Base-by-base conservation (phyloP, 2,888 invertebrate genomes). In the Ophioninae sp. region DNA sequence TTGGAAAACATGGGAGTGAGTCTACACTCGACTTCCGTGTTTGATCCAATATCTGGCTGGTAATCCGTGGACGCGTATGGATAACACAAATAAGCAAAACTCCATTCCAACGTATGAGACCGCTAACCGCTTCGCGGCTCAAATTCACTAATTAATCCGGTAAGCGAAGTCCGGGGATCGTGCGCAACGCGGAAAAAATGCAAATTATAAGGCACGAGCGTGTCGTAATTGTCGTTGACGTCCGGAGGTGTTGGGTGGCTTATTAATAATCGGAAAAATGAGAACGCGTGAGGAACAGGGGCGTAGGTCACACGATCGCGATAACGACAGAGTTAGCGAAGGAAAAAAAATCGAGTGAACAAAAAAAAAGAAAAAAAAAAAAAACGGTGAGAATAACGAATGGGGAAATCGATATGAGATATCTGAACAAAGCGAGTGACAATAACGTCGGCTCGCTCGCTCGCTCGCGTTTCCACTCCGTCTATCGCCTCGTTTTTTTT, bases 251-350 rank as follows among this genome's bases (percentile, higher is more conserved):
- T 61, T 69, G 77, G 39, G 61, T 23, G 50, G 74, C 56, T 81
- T 78, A 81, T 78, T 67, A 75, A 83, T 78, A 59, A 81, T 70
- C 74, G 59, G 77, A 61, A 69, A 50, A 74, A 69, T 23, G 39
- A 81, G 78, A 41, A 74, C 39, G 10, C 57, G 13, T 37, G 41
- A 30, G 21, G 20, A 0, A 21, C 30, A 50, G 30, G 7, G 37
- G 41, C 0, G 17, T 1, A 21, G 20, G 13, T 62, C 50, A 17
- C 50, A 13, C 50, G 3, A 50, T 13, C 17, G 17, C 17, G 50
- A 50, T 50, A 74, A 10, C 30, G 50, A 64, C 10, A 8, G 21
- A 20, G 62, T 30, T 6, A 30, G 6, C n/a, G 39, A 56, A 56
- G 56, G 10, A 50, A 50, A 50, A 44, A 50, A 50, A 50, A 17